Evolutionary conservation across 2,113 vertebrate genomes (phyloP), one percentile per base, ranked within the genome.

Genomic region (Synodontis membranacea): DNA sequence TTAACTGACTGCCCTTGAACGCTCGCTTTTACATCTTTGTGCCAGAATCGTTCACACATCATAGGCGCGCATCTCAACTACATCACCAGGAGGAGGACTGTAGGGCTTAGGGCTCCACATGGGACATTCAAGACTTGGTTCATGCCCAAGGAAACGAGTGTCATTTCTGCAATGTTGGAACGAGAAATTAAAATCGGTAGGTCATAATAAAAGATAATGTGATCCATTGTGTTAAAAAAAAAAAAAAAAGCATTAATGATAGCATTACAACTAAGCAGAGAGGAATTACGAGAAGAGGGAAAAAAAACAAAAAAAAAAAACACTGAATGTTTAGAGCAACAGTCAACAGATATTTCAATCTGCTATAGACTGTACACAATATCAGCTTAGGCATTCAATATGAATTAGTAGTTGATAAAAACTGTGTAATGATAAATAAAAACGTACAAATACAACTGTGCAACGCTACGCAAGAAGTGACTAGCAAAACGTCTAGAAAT

Each of bases 311-410:
- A 50, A 48, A 44, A 74, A 60, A 58, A 62, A 62, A 50, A 37
- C 15, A 76, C 37, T 74, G 68, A n/a, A 34, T 28, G 17, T 39
- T 74, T 48, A 74, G n/a, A 87, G 58, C 28, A 85, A 82, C 68
- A 90, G 82, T 88, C 75, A 48, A 84, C 81, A 83, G 52, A 50
- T 48, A n/a, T 56, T 5, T 76, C 76, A 90, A 85, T 82, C 74
- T 87, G 88, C 85, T 42, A 89, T 88, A 92, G 74, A 84, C 85
- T 86, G 86, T 88, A 86, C 82, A 88, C 64, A 88, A n/a, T 60
- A 52, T 88, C 80, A 91, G 54, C 86, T 93, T 93, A 92, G 92
- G 90, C 91, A 85, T 93, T 92, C 88, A 88, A 89, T 81, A 90
- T 91, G 84, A 86, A 88, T 92, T 90, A 89, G 93, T 91, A 89